These are phyloP conservation scores for Trissolcus japonicus DNA, from an alignment of 2,888 invertebrate species.

Conservation along the genomic window DNA sequence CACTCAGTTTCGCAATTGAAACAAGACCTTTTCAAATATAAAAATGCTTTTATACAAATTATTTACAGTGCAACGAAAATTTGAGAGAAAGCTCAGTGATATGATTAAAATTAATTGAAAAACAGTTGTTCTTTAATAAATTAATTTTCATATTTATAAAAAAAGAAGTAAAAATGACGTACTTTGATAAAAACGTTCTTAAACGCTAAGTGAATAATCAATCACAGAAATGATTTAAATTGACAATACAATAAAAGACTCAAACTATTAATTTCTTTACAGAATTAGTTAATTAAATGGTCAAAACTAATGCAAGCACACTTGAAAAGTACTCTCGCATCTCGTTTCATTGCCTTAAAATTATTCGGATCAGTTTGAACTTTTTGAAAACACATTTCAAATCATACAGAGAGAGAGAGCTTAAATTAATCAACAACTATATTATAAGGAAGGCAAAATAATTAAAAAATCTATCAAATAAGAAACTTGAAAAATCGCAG, in stretches of 20 bases:
- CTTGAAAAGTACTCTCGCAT: no score
- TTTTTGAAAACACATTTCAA: constrained; percentile 19
- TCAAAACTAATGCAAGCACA: no score
- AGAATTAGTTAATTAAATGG: no score
- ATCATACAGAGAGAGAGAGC: constrained; percentile 12
- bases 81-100: neutral
- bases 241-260: no score
- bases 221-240: no score
- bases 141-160: neutral
- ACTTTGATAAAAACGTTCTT: no score
- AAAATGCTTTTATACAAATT: constrained; percentile 15
- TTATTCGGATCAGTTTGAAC: neutral
- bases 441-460: no score
- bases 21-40: constrained; percentile 8
- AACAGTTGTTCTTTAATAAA: neutral
- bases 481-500: constrained; percentile 7
- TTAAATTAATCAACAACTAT: constrained; percentile 16
- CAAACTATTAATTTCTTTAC: no score
- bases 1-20: constrained; percentile 20
- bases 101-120: neutral
- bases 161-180: no score
- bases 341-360: no score
- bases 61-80: constrained; percentile 11
- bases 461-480: constrained; percentile 7
- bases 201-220: no score